Evolutionary conservation across 53 echinoderm and acorn worm genomes (phyloP).

Genomic region (Mesocentrotus franciscanus): DNA sequence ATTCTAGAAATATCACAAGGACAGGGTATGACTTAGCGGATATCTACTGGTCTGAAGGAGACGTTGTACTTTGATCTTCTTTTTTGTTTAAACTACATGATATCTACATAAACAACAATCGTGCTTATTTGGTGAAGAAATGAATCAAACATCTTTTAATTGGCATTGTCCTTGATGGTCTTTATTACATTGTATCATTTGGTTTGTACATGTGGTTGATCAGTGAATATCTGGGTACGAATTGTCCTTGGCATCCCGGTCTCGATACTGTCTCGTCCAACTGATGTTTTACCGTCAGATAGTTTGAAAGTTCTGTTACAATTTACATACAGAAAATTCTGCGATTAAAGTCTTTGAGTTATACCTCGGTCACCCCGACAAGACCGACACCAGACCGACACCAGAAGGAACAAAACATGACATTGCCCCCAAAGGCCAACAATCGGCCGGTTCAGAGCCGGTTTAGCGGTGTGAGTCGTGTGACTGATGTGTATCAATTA

Average conservation of each 20-base stretch:
- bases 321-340: too few species aligned
- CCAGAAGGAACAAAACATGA: not conserved
- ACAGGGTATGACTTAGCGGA: conserved; percentile 14
- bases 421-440: too few species aligned
- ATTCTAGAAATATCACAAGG: not conserved
- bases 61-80: not conserved
- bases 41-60: not conserved
- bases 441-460: too few species aligned
- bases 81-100: conserved; percentile 1
- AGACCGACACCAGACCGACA: not conserved
- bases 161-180: not conserved
- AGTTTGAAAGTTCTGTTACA: not conserved
- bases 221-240: not conserved
- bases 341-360: too few species aligned
- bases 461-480: too few species aligned
- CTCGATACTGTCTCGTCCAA: not conserved
- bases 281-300: not conserved
- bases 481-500: not conserved
- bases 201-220: not conserved
- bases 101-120: not conserved
- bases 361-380: not conserved
- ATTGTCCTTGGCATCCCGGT: not conserved
- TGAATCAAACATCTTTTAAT: not conserved
- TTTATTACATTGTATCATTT: not conserved
- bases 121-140: not conserved